Percentiles rank a stretch among this genome's conserved stretches.
Evolutionary conservation across 2,113 vertebrate species (phyloP).

Genomic region (Climacteris rufus): DNA sequence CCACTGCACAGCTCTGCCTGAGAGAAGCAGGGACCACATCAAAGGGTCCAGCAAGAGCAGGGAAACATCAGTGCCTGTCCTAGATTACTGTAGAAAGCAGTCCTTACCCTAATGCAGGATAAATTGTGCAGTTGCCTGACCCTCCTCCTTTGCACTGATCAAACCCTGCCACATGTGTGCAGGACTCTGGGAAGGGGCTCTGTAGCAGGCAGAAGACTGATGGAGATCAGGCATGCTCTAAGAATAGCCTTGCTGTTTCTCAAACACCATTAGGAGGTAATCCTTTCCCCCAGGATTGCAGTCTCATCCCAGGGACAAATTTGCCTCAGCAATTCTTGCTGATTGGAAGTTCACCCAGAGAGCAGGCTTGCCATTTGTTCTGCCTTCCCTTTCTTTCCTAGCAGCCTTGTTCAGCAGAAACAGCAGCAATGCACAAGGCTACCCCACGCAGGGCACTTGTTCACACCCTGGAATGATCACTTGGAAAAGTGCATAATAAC

Average conservation of each 20-base stretch:
- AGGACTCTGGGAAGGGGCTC: not conserved
- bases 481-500: not conserved
- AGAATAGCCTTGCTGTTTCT: not conserved
- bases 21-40: not conserved
- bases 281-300: not conserved
- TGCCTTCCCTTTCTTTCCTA: not conserved
- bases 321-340: not conserved
- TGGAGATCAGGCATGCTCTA: not conserved
- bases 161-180: rapidly evolving
- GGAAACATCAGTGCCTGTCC: not conserved
- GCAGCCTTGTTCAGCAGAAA: not conserved
- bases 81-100: not conserved
- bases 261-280: not conserved
- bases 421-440: not conserved
- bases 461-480: not conserved
- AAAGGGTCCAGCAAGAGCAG: not conserved
- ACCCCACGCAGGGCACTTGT: not conserved
- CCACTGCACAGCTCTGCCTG: not conserved
- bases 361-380: not conserved
- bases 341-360: not conserved
- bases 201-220: not conserved
- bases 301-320: not conserved
- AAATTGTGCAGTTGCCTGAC: not conserved
- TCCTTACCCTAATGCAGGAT: not conserved
- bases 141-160: not conserved